Evolutionary conservation across 2,797 vertebrate genomes (phyloP), one percentile per base, ranked within the genome.

Genomic region (Cheirogaleus major): DNA sequence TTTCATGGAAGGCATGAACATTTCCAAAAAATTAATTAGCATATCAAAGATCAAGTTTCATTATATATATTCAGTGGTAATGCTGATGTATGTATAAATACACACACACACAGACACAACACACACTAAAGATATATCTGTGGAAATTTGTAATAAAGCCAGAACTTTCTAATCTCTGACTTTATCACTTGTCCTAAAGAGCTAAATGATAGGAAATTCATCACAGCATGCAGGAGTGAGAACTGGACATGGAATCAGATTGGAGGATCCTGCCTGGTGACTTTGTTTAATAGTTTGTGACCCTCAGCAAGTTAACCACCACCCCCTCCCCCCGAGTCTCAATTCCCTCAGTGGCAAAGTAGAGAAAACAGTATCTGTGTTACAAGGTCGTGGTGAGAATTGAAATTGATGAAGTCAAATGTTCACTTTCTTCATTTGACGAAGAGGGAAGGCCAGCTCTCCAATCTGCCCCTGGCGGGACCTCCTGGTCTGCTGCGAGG

Each of bases 391-490:
- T 32, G 18, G 13, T 18, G 5, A 57, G 22, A 35, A 17, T 2
- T 55, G 8, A 85, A 65, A 30, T 3, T n/a, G 38, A 70, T 48
- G 43, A 30, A 63, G 8, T n/a, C 80, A 48, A 69, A 61, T 2
- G 3, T 30, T 83, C 1, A 10, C 72, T 41, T 55, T 61, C 70
- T 27, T 43, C 65, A 11, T 79, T 57, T 75, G 91, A 97, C 89
- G 96, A 95, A 69, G 81, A 96, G 22, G 43, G 27, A 97, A 97
- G 97, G 97, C 88, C 96, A 96, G 83, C 96, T 93, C 92, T 95
- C 94, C 63, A 73, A 63, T 84, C 93, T 75, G 80, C 95, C 25
- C 1, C 94, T 83, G 87, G 79, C 92, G 93, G 96, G 95, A 84
- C 69, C 73, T 78, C 80, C 96, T 76, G 95, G 95, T 96, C 97